These are phyloP conservation scores for Rugalucina vietnamica DNA, from an alignment of 2,888 invertebrate species.

Conservation along the genomic window DNA sequence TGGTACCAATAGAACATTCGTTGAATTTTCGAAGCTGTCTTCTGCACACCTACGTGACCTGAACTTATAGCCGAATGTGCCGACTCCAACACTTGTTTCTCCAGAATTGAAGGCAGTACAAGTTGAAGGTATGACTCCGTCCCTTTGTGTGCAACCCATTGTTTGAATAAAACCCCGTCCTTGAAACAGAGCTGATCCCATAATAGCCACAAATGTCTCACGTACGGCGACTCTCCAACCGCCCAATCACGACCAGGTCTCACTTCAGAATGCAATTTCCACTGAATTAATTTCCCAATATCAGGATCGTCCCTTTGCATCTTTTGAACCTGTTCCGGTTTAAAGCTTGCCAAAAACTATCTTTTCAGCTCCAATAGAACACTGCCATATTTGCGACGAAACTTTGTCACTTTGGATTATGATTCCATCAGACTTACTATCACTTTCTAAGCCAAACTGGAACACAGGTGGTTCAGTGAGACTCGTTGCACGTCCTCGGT, in stretches of 20 bases:
- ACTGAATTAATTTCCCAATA: background rate
- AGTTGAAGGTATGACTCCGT: background rate
- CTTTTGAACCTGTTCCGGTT: background rate
- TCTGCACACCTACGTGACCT: slow-evolving; percentile 27
- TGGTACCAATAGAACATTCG: slow-evolving; percentile 24
- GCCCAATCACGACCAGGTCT: slow-evolving; percentile 19
- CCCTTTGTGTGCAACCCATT: background rate
- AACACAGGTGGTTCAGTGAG: background rate
- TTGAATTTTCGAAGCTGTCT: slow-evolving; percentile 18
- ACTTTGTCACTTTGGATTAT: background rate
- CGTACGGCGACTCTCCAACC: background rate
- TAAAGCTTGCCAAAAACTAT: background rate
- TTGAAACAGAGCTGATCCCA: slow-evolving; percentile 16
- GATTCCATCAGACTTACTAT: background rate
- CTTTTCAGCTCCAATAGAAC: background rate
- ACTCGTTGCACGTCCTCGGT: background rate
- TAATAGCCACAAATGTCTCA: slow-evolving; percentile 23
- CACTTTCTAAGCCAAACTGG: background rate
- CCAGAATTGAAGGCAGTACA: background rate
- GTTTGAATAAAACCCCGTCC: slow-evolving; percentile 22
- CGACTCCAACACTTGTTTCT: background rate
- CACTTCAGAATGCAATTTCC: background rate
- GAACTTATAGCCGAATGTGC: background rate
- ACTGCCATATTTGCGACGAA: background rate
- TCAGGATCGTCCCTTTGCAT: slow-evolving; percentile 1